Percentiles rank a stretch among this genome's conserved stretches.
phyloP scores from a whole-genome alignment of 2,113 vertebrate genomes.

The Motacilla alba region DNA sequence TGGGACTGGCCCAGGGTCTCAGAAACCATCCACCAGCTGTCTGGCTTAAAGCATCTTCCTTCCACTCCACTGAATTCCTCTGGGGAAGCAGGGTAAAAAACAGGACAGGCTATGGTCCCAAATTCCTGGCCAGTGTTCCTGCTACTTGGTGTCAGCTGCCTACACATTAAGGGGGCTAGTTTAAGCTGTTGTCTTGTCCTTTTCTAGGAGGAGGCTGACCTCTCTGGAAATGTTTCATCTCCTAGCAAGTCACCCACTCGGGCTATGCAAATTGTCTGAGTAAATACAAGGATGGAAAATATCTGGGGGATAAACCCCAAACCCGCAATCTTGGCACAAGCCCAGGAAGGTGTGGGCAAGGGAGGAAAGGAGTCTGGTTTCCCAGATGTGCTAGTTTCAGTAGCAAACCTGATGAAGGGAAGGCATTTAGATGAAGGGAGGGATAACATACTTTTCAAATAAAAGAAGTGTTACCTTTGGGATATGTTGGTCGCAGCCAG shows the following conservation, averaged over 20 bases:
- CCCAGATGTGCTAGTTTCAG: not conserved
- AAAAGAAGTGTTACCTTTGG: conserved; percentile 80
- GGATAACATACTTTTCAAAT: not conserved
- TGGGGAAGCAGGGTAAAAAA: not conserved
- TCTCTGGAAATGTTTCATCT: not conserved
- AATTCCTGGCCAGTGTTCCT: not conserved
- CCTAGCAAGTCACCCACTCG: not conserved
- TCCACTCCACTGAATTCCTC: not conserved
- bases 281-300: not conserved
- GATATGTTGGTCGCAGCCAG: conserved; percentile 86
- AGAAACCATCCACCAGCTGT: not conserved
- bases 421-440: not conserved
- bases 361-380: not conserved
- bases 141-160: not conserved
- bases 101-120: not conserved
- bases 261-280: not conserved
- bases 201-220: not conserved
- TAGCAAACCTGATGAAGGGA: not conserved
- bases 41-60: not conserved
- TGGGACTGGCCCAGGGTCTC: not conserved
- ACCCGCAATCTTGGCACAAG: not conserved
- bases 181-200: not conserved
- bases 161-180: not conserved
- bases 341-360: not conserved
- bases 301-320: not conserved